Percentiles rank a stretch among this genome's conserved stretches.
Conservation (phyloP, 2,888 invertebrate genomes). For the Monopis laevigella region DNA sequence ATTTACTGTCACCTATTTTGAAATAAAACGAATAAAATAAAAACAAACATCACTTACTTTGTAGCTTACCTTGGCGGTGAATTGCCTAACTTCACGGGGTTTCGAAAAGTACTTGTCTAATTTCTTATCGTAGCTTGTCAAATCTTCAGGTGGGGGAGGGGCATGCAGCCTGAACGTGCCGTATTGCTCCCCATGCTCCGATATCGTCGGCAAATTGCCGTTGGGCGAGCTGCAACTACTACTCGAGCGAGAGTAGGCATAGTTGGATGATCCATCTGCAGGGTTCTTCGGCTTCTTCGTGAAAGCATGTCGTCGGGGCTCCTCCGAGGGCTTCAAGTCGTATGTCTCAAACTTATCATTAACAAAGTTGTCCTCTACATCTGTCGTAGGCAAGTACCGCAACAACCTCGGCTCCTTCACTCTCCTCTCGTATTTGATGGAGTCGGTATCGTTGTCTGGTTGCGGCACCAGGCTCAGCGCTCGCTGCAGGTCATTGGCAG, state of each 20-base stretch:
- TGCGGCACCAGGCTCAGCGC: conserved; percentile 35
- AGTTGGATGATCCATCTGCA: conserved; percentile 51
- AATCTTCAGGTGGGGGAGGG: conserved; percentile 30
- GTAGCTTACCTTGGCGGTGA: conserved; percentile 41
- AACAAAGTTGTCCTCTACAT: conserved; percentile 48
- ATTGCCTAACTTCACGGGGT: conserved; percentile 43
- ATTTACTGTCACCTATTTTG: no score
- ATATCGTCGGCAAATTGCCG: conserved; percentile 52
- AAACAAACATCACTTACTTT: conserved; percentile 1
- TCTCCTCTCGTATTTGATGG: conserved; percentile 52
- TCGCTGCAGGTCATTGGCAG: conserved; percentile 45
- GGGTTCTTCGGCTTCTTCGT: conserved; percentile 55
- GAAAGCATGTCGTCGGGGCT: conserved; percentile 45
- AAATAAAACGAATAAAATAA: neutral
- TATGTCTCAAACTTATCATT: conserved; percentile 55
- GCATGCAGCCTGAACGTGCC: conserved; percentile 43
- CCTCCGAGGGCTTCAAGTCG: conserved; percentile 44
- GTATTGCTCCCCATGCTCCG: conserved; percentile 51
- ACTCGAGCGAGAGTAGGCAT: conserved; percentile 52
- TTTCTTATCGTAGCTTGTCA: conserved; percentile 42
- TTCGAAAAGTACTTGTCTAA: conserved; percentile 54
- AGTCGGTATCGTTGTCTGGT: conserved; percentile 56
- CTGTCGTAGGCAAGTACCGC: conserved; percentile 50
- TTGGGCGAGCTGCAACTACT: conserved; percentile 56
- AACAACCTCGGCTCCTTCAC: conserved; percentile 50